Conservation (phyloP, 2,113 vertebrate genomes). For the Conger conger region DNA sequence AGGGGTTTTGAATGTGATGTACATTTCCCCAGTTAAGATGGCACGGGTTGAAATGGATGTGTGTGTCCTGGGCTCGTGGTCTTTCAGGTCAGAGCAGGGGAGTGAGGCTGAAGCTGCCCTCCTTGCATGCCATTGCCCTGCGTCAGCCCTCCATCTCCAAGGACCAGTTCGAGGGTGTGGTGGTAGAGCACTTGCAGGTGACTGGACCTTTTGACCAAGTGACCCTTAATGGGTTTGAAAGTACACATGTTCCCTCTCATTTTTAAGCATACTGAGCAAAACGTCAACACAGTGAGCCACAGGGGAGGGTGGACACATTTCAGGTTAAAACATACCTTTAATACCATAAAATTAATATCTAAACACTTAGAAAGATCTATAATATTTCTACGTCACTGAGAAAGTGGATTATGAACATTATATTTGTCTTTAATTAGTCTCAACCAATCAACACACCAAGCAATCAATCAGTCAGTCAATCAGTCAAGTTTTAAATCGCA, state of each 20-base stretch:
- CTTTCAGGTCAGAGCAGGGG: slow-evolving; percentile 77
- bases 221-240: background rate
- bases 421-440: no score
- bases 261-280: no score
- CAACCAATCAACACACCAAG: no score
- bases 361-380: no score
- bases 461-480: no score
- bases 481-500: no score
- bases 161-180: slow-evolving; percentile 85
- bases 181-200: slow-evolving; percentile 85
- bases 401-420: no score
- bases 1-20: background rate
- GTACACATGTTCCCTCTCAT: background rate
- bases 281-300: no score
- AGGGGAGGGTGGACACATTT: no score
- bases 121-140: slow-evolving; percentile 69
- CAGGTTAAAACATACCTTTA: no score
- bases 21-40: background rate
- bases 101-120: slow-evolving; percentile 81
- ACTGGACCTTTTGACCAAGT: slow-evolving; percentile 22
- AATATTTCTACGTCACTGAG: no score
- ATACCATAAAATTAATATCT: no score
- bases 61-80: background rate
- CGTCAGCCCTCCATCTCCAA: slow-evolving; percentile 73
- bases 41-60: background rate